Percentiles rank a stretch among this genome's conserved stretches.
Conservation (phyloP, 2,797 vertebrate genomes). For the Moxostoma hubbsi region DNA sequence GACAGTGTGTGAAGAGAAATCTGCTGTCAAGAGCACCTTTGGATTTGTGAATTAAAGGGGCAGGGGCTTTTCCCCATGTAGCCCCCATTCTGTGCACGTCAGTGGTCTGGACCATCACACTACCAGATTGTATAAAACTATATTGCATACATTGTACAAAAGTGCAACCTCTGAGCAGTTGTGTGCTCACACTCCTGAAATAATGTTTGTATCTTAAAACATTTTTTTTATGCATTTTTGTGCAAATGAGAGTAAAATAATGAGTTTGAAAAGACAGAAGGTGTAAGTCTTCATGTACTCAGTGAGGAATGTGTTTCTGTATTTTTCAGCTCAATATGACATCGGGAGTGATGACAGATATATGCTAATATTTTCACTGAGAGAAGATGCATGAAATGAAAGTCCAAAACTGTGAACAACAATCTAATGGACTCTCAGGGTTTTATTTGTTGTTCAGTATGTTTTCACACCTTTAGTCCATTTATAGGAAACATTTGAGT, state of each 20-base stretch:
- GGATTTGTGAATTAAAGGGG: too few species aligned
- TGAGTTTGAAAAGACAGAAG: constrained; percentile 10
- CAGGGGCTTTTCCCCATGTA: too few species aligned
- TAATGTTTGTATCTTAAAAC: constrained; percentile 1
- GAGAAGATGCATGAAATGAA: constrained; percentile 35
- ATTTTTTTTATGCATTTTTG: not conserved
- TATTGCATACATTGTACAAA: not conserved
- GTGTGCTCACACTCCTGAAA: constrained; percentile 19
- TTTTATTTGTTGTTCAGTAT: constrained; percentile 37
- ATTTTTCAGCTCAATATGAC: constrained; percentile 27
- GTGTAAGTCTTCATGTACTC: constrained; percentile 10
- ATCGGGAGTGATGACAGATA: constrained; percentile 20
- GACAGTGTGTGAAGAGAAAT: too few species aligned
- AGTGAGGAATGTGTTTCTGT: constrained; percentile 16
- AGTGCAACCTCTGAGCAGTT: constrained; percentile 5
- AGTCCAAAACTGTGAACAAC: constrained; percentile 32
- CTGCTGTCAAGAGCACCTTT: too few species aligned
- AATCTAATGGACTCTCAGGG: constrained; percentile 35
- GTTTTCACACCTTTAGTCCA: constrained; percentile 37
- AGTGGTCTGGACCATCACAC: not conserved
- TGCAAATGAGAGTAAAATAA: constrained; percentile 15
- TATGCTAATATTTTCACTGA: constrained; percentile 41
- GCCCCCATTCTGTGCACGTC: too few species aligned
- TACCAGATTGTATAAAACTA: too few species aligned
- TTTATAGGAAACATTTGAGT: constrained; percentile 3